A percentile compares a stretch with the other conserved stretches of the same genome.
These are phyloP conservation scores for Eptatretus atami DNA, from an alignment of 2,797 vertebrate genomes.

Conservation along the genomic window DNA sequence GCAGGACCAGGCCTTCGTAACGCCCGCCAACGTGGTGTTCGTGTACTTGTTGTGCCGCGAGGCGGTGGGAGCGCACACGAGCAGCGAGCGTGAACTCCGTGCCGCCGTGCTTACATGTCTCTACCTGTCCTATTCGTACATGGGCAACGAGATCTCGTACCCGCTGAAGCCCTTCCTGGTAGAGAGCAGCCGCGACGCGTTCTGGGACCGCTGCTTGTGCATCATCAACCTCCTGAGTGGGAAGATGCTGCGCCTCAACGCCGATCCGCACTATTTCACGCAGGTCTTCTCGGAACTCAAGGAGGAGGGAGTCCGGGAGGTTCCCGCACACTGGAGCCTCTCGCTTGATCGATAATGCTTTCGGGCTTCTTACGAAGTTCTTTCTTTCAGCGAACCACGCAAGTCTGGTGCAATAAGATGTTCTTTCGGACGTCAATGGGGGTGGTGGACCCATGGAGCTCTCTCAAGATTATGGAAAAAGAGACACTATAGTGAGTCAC, in stretches of 20 bases:
- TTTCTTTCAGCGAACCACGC: no score
- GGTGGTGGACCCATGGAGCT: no score
- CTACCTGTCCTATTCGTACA: slow-evolving; percentile 23
- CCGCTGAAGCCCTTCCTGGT: slow-evolving; percentile 32
- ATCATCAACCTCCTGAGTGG: slow-evolving; percentile 27
- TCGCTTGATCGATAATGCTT: slow-evolving; percentile 22
- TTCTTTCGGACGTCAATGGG: no score
- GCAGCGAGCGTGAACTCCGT: slow-evolving; percentile 28
- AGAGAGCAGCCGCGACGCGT: slow-evolving; percentile 29
- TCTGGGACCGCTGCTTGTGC: slow-evolving; percentile 37
- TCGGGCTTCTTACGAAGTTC: no score
- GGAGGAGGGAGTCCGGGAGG: slow-evolving; percentile 22
- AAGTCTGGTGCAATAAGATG: no score
- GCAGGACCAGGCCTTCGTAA: slow-evolving; percentile 47
- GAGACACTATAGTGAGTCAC: no score
- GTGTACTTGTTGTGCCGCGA: slow-evolving; percentile 40
- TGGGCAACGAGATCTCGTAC: slow-evolving; percentile 25
- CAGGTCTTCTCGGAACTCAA: slow-evolving; percentile 37
- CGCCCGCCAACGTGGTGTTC: slow-evolving; percentile 37
- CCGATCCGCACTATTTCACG: slow-evolving; percentile 38
- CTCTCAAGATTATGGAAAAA: no score
- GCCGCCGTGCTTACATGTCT: slow-evolving; percentile 32
- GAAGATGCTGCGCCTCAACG: slow-evolving; percentile 39
- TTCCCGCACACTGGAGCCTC: slow-evolving; percentile 17
- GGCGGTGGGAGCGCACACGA: slow-evolving; percentile 25